Evolutionary conservation across 1,140 invertebrate species (phyloP), one percentile per base, ranked within the genome.

Genomic region (Lepidotrigona ventralis): DNA sequence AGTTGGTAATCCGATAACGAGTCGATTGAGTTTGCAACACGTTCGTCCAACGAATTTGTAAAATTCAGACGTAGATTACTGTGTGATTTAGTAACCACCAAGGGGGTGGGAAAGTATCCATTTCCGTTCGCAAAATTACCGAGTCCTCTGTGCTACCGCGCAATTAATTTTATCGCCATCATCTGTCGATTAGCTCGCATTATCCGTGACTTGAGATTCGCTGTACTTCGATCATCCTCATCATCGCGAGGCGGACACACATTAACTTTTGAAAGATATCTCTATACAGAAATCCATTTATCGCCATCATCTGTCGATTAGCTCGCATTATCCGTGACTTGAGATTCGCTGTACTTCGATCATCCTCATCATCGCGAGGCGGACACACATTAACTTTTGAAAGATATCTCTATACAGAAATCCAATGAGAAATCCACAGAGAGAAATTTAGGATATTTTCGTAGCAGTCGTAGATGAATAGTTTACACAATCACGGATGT

Each of bases 1-100:
- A 9, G 66, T 68, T 23, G 66, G 33, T 68, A 68, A 68, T 68
- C 39, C 33, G 66, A 39, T 68, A 68, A 68, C 66, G 66, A 68
- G 66, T 11, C 19, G 33, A 68, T 68, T 68, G 29, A 68, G 39
- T 68, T 68, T 26, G 64, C 3, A 26, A 29, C 64, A 39, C 66
- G 66, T 68, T 68, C 33, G 66, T 68, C 21, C 29, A 23, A 68
- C 19, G 29, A 68, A 68, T 12, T 69, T 33, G 66, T n/a, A 46
- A 39, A 69, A 12, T 69, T 69, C 23, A 21, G 19, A 33, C 66
- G 17, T 19, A 23, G 68, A 69, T 69, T n/a, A 46, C 39, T n/a
- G 33, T 21, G 33, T 46, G 21, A 21, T 69, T 23, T 69, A 46
- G 68, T 12, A 6, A 17, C 19, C 39, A 15, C 3, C 69, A 15